Percentiles rank a stretch among this genome's conserved stretches.
phyloP scores from a whole-genome alignment of 2,113 vertebrate species.

The Scartelaos histophorus region DNA sequence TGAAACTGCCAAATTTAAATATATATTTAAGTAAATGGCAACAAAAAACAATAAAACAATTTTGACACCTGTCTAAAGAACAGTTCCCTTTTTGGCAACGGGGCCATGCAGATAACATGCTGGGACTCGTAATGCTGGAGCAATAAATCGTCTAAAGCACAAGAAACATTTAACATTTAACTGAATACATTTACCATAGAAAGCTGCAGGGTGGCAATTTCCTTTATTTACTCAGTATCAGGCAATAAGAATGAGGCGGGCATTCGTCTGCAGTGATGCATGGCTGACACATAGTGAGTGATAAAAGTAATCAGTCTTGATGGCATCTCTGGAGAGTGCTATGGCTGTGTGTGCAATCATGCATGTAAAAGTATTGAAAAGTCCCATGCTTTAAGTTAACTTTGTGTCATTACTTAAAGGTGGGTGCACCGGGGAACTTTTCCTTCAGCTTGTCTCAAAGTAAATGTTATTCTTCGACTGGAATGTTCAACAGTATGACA shows the following conservation, averaged over 20 bases:
- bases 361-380: slow-evolving; percentile 34
- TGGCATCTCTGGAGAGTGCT: slow-evolving; percentile 56
- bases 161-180: slow-evolving; percentile 49
- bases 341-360: slow-evolving; percentile 27
- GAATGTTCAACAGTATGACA: too few relatives aligned
- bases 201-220: slow-evolving; percentile 67
- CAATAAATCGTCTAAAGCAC: slow-evolving; percentile 17
- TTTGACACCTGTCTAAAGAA: neutral
- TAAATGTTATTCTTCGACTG: too few relatives aligned
- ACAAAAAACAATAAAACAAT: neutral
- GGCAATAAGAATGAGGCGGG: slow-evolving; percentile 57
- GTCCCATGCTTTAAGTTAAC: slow-evolving; percentile 5
- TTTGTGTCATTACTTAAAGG: slow-evolving; percentile 7
- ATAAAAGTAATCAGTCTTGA: slow-evolving; percentile 69
- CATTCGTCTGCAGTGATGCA: slow-evolving; percentile 67
- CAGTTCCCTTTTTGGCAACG: neutral
- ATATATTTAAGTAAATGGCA: too few relatives aligned
- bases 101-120: neutral
- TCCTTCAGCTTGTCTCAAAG: too few relatives aligned
- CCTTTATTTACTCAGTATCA: slow-evolving; percentile 70
- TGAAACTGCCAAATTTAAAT: too few relatives aligned
- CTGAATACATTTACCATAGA: slow-evolving; percentile 61
- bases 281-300: slow-evolving; percentile 68
- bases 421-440: neutral
- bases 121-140: neutral